Percentiles rank a stretch among this genome's conserved stretches.
Conservation (phyloP, 2,888 invertebrate species). For the Apodemia hepburni region DNA sequence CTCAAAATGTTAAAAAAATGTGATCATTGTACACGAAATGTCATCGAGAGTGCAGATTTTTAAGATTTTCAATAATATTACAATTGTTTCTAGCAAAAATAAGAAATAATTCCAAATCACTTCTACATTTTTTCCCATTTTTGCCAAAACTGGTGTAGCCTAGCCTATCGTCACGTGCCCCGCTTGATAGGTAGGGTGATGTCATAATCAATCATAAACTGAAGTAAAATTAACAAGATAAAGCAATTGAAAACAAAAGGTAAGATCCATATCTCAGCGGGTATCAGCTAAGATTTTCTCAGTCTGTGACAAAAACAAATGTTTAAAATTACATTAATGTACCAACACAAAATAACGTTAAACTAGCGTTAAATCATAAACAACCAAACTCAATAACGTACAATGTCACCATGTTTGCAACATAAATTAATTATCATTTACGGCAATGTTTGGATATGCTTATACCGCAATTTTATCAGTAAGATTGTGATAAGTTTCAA, state of each 20-base stretch:
- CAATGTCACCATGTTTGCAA: neutral
- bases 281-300: neutral
- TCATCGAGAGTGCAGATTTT: too few relatives aligned
- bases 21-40: too few relatives aligned
- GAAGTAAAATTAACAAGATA: neutral
- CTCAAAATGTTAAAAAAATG: too few relatives aligned
- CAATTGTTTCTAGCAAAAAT: too few relatives aligned
- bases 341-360: neutral
- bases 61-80: too few relatives aligned
- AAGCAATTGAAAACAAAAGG: neutral
- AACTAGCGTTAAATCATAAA: slow-evolving; percentile 5
- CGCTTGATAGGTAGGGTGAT: too few relatives aligned
- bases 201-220: too few relatives aligned
- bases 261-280: neutral
- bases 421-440: neutral
- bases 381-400: neutral
- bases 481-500: slow-evolving; percentile 6
- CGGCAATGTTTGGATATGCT: slow-evolving; percentile 2
- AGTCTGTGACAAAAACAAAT: neutral
- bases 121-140: too few relatives aligned
- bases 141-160: too few relatives aligned
- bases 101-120: too few relatives aligned
- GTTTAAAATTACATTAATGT: neutral
- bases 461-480: slow-evolving; percentile 2
- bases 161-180: too few relatives aligned